phyloP scores from a whole-genome alignment of 2,888 invertebrate genomes.

The Ecdyonurus torrentis region DNA sequence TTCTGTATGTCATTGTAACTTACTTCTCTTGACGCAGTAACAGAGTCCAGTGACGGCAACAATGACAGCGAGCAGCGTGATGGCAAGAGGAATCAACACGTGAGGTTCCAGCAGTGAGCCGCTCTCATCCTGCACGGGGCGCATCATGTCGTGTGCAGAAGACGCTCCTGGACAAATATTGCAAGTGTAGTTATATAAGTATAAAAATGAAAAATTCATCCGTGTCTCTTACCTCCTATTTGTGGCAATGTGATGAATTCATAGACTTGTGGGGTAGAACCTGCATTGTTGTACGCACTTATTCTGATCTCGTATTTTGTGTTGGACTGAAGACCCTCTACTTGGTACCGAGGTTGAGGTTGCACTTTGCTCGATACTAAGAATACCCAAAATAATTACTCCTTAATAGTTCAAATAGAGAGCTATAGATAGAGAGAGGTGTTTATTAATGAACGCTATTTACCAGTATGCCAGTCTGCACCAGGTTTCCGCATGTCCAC shows the following conservation, averaged over 20 bases:
- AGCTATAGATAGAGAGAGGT: neutral
- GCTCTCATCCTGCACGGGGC: neutral
- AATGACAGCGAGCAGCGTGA: conserved; percentile 34
- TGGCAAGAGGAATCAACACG: conserved; percentile 32
- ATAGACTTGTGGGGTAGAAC: conserved; percentile 38
- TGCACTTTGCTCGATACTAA: conserved; percentile 34
- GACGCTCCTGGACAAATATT: conserved; percentile 2
- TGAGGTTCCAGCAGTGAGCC: conserved; percentile 29
- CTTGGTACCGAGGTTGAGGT: conserved; percentile 28
- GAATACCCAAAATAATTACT: too few relatives aligned
- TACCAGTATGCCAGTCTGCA: neutral
- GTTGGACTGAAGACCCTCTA: conserved; percentile 33
- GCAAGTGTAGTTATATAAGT: neutral
- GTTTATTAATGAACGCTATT: too few relatives aligned
- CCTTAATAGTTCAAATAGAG: neutral
- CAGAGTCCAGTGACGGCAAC: conserved; percentile 35
- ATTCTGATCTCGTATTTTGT: conserved; percentile 35
- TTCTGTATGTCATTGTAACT: too few relatives aligned
- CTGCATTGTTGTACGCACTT: conserved; percentile 44
- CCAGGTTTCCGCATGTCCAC: conserved; percentile 19
- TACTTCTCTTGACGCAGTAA: conserved; percentile 36
- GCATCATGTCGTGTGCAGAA: neutral
- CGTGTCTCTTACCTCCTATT: conserved; percentile 29
- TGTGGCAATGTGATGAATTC: conserved; percentile 37
- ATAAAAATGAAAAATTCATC: too few relatives aligned